Evolutionary conservation across 1,140 invertebrate species (phyloP).

Genomic region (Planococcus citri): DNA sequence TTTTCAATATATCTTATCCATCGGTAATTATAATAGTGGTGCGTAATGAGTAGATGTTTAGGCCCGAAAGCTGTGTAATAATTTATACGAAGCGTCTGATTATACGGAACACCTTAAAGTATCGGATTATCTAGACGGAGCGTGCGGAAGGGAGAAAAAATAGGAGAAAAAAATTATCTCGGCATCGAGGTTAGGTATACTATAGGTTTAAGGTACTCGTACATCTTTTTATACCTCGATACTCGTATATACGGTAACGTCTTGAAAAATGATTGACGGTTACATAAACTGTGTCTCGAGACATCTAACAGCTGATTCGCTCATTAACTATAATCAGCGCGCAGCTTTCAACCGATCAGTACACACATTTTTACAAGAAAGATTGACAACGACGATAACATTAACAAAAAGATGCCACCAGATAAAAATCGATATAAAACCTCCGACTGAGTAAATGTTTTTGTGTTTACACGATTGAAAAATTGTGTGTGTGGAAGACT

Average conservation of each 20-base stretch:
- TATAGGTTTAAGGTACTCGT: too few relatives aligned
- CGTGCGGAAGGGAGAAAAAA: too few relatives aligned
- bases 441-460: constrained; percentile 1
- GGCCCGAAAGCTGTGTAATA: too few relatives aligned
- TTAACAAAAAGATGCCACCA: constrained; percentile 3
- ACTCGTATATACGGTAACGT: background rate
- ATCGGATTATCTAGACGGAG: too few relatives aligned
- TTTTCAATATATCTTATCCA: too few relatives aligned
- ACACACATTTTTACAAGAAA: background rate
- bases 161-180: too few relatives aligned
- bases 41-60: too few relatives aligned
- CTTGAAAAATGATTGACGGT: background rate
- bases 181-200: too few relatives aligned
- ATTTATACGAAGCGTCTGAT: too few relatives aligned
- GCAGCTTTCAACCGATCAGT: background rate
- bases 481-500: background rate
- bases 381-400: background rate
- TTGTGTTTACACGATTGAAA: constrained; percentile 7
- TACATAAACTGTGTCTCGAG: background rate
- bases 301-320: background rate
- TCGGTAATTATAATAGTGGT: too few relatives aligned
- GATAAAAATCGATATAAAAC: constrained; percentile 8
- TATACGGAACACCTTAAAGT: too few relatives aligned
- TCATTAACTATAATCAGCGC: constrained; percentile 1
- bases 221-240: too few relatives aligned